Evolutionary conservation across 2,888 invertebrate genomes (phyloP), one percentile per base, ranked within the genome.

Genomic region (Psylliodes chrysocephalus): DNA sequence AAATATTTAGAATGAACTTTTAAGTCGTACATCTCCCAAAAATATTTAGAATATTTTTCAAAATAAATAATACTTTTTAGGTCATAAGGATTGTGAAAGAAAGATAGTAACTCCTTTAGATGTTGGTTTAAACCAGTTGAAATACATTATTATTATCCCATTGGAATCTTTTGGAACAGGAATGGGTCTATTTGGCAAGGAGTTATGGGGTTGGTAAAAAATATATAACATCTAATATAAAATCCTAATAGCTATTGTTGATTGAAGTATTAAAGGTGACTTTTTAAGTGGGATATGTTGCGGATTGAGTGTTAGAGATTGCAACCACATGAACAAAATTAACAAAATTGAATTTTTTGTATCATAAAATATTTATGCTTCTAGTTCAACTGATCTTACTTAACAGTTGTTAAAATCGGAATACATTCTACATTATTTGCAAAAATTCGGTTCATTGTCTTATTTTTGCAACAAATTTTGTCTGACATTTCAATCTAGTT

Each of bases 101-200:
- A 71, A 64, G 60, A 52, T 63, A n/a, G 68, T 73, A 6, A 71
- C 72, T 17, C 75, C 73, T 15, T 54, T 75, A 25, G 72, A 70
- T 49, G 73, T 68, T 22, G 56, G 68, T 10, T 56, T 75, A 4
- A 55, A 63, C 44, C 75, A 75, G 64, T 8, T 72, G 22, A 72
- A 71, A 59, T 56, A 66, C 52, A 19, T 73, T 19, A 71, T 75
- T 51, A 71, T 73, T 6, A 60, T 73, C n/a, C 75, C 75, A 0
- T 40, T 73, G 60, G 56, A 69, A 44, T 69, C 75, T 2, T 14
- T 70, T 8, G 75, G 75, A 10, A 66, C 70, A 51, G 75, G 72
- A 56, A 63, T 75, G 63, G 75, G 75, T 4, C 59, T 65, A 14
- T 73, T 75, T 59, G 73, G 66, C 30, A 60, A 59, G 12, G 68